Evolutionary conservation across 2,113 vertebrate species (phyloP).

Genomic region (Gorilla gorilla): DNA sequence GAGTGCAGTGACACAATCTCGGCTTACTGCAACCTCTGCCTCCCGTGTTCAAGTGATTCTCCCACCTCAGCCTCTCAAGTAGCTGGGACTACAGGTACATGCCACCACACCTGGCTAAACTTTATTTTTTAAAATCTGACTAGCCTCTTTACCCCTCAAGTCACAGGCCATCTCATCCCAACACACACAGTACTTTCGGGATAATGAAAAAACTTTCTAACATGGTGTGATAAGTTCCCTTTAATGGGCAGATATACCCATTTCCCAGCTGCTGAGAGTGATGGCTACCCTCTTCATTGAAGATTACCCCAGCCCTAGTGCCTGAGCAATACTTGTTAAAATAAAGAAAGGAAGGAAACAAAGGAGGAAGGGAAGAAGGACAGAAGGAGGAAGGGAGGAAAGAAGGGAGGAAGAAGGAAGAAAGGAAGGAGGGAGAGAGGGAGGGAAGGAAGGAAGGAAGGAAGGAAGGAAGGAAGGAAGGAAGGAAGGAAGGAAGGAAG

Average conservation of each 20-base stretch:
- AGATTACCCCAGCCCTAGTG: not conserved
- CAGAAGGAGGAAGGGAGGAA: not conserved
- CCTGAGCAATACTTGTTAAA: not conserved
- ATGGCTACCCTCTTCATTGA: not conserved
- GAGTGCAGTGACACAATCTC: too few relatives aligned
- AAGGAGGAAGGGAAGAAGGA: rapidly evolving
- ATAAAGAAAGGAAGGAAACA: not conserved
- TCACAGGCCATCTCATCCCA: not conserved
- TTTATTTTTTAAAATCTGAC: not conserved
- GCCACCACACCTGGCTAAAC: too few relatives aligned
- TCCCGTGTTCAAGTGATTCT: too few relatives aligned
- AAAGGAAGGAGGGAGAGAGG: too few relatives aligned
- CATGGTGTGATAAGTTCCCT: not conserved
- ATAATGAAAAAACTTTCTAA: not conserved
- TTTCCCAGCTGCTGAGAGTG: not conserved
- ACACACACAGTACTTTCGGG: not conserved
- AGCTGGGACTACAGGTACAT: too few relatives aligned
- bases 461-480: not conserved
- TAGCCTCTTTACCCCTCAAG: too few relatives aligned
- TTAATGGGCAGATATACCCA: not conserved
- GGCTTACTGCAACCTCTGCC: too few relatives aligned
- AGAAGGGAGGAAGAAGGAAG: rapidly evolving
- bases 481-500: too few relatives aligned
- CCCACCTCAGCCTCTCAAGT: too few relatives aligned
- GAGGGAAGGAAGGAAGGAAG: rapidly evolving